Evolutionary conservation across 2,113 vertebrate genomes (phyloP).

Genomic region (Todiramphus saurophagus): DNA sequence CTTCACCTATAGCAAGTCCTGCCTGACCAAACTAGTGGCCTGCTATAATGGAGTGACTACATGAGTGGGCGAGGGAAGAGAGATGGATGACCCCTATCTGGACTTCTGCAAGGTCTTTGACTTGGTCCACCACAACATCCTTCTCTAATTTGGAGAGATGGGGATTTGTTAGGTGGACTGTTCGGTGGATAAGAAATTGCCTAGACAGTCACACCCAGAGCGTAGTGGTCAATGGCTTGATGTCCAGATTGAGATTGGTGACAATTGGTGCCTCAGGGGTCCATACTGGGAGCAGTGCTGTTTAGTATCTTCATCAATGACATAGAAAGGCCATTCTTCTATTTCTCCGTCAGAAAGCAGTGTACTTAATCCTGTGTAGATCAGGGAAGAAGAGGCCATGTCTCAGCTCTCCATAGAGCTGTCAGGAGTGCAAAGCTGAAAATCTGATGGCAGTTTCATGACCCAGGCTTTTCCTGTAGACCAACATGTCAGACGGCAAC

Average conservation of each 20-base stretch:
- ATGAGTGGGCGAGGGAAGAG: neutral
- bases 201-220: neutral
- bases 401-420: neutral
- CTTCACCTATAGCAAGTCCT: neutral
- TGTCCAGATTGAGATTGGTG: too few species aligned
- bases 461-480: neutral
- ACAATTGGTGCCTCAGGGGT: too few species aligned
- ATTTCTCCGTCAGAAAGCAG: accelerated
- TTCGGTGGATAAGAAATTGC: neutral
- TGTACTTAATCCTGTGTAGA: neutral
- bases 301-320: neutral
- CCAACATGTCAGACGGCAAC: neutral
- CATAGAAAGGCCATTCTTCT: neutral
- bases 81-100: too few species aligned
- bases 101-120: neutral
- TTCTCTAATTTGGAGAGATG: neutral
- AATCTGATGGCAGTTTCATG: neutral
- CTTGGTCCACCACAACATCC: neutral
- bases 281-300: neutral
- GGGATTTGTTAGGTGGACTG: neutral
- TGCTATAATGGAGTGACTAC: neutral
- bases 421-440: neutral
- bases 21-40: neutral
- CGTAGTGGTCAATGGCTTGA: neutral
- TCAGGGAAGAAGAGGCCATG: neutral